Conservation (phyloP, 2,113 vertebrate species). For the Centropus unirufus region DNA sequence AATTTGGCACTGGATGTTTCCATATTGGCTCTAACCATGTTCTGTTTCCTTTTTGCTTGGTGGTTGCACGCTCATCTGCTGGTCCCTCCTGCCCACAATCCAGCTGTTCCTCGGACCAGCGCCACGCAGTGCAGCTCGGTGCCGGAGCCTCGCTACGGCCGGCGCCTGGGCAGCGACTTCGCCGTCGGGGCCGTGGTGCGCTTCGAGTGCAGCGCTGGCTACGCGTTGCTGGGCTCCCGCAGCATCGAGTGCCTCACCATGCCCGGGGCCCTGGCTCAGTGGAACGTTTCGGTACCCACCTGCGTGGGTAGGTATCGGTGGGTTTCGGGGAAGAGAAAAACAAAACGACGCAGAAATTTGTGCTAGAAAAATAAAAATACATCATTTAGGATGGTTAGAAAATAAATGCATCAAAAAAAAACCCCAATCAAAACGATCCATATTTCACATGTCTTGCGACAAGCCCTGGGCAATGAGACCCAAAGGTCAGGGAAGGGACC, state of each 20-base stretch:
- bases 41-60: not conserved
- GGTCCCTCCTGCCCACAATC: fast-evolving
- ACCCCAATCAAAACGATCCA: not conserved
- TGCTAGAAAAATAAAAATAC: not conserved
- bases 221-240: conserved; percentile 85
- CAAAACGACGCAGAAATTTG: fast-evolving
- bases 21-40: not conserved
- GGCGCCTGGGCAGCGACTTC: conserved; percentile 92
- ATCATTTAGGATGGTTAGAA: not conserved
- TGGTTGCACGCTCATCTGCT: fast-evolving
- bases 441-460: fast-evolving
- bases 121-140: conserved; percentile 97
- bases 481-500: not conserved
- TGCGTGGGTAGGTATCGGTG: conserved; percentile 84
- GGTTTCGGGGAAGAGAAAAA: not conserved
- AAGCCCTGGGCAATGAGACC: not conserved
- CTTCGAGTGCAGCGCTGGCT: conserved; percentile 94
- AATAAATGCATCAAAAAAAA: not conserved
- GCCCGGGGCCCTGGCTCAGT: conserved; percentile 92
- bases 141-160: conserved; percentile 92
- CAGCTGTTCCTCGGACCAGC: conserved; percentile 95
- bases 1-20: fast-evolving
- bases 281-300: conserved; percentile 92
- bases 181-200: conserved; percentile 88
- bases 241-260: conserved; percentile 93